Conservation (phyloP, 2,888 invertebrate genomes). For the Cephus pygmeus region DNA sequence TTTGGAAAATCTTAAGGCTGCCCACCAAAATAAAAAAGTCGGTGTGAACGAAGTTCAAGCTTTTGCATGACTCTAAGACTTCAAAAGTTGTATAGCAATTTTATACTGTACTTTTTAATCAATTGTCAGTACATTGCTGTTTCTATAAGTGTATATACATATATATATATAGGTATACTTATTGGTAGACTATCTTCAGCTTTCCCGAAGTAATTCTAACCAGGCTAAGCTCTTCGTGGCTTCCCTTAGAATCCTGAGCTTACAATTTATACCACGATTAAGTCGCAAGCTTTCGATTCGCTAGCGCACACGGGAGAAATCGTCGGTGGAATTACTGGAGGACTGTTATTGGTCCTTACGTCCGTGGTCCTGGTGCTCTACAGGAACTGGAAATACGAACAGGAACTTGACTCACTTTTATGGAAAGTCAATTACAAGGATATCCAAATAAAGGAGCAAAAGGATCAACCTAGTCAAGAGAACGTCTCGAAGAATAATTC, state of each 20-base stretch:
- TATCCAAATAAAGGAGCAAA: slow-evolving; percentile 78
- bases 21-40: background rate
- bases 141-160: background rate
- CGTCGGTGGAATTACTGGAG: slow-evolving; percentile 83
- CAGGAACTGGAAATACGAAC: slow-evolving; percentile 94
- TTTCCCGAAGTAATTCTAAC: background rate
- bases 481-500: slow-evolving; percentile 45
- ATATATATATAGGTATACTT: background rate
- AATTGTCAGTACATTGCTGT: background rate
- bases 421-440: slow-evolving; percentile 96
- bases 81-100: too few species aligned
- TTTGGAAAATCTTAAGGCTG: background rate
- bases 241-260: background rate
- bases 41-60: background rate
- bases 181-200: background rate
- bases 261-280: background rate
- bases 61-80: background rate
- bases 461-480: slow-evolving; percentile 62
- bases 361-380: slow-evolving; percentile 82
- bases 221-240: background rate
- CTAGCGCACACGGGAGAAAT: slow-evolving; percentile 87
- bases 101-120: background rate
- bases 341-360: slow-evolving; percentile 76
- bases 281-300: background rate
- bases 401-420: slow-evolving; percentile 89